A percentile compares a stretch with the other conserved stretches of the same genome.
Evolutionary conservation across 1,140 invertebrate genomes (phyloP).

Genomic region (Metaphire vulgaris): DNA sequence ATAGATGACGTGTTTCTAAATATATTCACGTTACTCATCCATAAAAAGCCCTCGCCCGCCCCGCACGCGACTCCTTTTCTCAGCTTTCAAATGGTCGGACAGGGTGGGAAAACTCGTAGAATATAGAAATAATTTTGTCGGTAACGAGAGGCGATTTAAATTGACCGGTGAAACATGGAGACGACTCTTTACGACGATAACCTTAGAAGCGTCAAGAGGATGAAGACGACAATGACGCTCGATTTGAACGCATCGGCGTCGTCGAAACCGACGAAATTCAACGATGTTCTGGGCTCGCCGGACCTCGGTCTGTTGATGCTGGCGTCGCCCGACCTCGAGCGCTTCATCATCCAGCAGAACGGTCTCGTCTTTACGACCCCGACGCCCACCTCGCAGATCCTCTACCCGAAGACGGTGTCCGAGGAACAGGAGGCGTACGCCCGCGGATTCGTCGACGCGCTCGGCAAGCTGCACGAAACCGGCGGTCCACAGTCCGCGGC

Average conservation of each 20-base stretch:
- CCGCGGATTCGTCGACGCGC: constrained; percentile 81
- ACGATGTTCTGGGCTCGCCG: constrained; percentile 68
- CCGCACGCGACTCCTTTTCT: neutral
- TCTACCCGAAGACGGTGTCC: constrained; percentile 67
- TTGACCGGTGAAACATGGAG: constrained; percentile 58
- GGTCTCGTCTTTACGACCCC: constrained; percentile 66
- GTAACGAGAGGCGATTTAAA: too few species aligned
- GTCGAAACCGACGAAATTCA: constrained; percentile 44
- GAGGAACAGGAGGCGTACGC: constrained; percentile 87
- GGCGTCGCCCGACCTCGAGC: constrained; percentile 77
- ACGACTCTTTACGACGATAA: constrained; percentile 59
- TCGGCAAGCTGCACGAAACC: constrained; percentile 69
- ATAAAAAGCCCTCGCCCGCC: neutral
- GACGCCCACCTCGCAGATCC: constrained; percentile 64
- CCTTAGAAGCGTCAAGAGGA: constrained; percentile 45
- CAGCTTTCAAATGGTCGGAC: neutral
- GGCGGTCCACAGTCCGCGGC: constrained; percentile 4
- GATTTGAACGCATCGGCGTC: constrained; percentile 62
- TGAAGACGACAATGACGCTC: constrained; percentile 66
- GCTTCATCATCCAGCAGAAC: constrained; percentile 68
- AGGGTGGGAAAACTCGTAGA: neutral
- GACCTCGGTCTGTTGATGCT: constrained; percentile 79
- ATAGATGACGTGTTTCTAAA: neutral
- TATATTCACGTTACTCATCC: neutral
- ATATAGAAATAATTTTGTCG: too few species aligned